Percentiles rank a stretch among this genome's conserved stretches.
Evolutionary conservation across 2,113 vertebrate species (phyloP).

Genomic region (Brevimyrus niger): DNA sequence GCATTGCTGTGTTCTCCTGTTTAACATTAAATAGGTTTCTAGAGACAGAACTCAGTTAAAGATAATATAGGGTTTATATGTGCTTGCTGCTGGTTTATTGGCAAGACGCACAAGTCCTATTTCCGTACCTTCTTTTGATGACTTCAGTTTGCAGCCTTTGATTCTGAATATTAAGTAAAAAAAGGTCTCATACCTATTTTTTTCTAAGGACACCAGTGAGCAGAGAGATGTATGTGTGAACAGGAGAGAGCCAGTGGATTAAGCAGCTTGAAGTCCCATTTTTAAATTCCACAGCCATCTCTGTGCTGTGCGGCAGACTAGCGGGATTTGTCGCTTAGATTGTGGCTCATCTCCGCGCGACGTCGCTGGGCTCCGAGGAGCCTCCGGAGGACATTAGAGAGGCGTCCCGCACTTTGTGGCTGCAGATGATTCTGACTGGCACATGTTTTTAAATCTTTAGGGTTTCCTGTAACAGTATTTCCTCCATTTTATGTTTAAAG

Average conservation of each 20-base stretch:
- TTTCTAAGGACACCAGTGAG: background rate
- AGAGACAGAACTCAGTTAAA: constrained; percentile 22
- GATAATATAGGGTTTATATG: background rate
- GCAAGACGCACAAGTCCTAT: constrained; percentile 29
- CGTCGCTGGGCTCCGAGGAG: background rate
- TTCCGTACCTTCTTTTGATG: constrained; percentile 8
- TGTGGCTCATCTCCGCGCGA: background rate
- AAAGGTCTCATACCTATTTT: constrained; percentile 15
- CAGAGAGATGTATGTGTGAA: background rate
- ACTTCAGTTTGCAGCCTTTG: constrained; percentile 27
- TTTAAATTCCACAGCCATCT: background rate
- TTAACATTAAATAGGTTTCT: constrained; percentile 28
- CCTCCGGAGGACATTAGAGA: background rate
- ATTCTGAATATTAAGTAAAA: constrained; percentile 25
- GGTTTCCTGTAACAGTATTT: background rate
- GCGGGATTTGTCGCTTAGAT: background rate
- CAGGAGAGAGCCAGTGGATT: background rate
- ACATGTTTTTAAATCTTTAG: background rate
- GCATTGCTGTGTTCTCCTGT: background rate
- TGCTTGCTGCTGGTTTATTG: background rate
- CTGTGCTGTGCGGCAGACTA: background rate
- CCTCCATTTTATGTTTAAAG: background rate
- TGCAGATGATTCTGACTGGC: background rate
- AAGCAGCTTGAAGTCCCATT: background rate
- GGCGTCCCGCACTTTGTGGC: background rate